Conservation (phyloP, 2,113 vertebrate species). For the Acrocephalus arundinaceus region DNA sequence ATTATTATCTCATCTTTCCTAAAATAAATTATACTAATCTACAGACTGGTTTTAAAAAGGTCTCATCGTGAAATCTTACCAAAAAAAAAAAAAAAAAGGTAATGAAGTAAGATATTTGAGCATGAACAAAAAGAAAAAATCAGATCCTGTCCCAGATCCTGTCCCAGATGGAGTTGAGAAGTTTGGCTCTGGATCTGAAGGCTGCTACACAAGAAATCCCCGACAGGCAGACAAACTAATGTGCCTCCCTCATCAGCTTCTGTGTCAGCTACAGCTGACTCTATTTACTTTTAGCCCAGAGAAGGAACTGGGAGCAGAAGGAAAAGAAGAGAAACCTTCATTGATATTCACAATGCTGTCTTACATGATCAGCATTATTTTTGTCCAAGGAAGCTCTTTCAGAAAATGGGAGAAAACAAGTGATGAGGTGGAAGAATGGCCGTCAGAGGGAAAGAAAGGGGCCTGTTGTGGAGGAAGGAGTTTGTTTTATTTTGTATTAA, state of each 20-base stretch:
- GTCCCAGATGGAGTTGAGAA: background rate
- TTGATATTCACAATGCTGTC: slow-evolving; percentile 62
- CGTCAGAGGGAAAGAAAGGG: background rate
- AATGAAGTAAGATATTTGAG: background rate
- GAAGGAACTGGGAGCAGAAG: slow-evolving; percentile 31
- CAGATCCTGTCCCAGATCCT: slow-evolving; percentile 13
- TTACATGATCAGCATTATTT: slow-evolving; percentile 39
- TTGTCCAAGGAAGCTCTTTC: slow-evolving; percentile 31
- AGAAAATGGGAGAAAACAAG: slow-evolving; percentile 46
- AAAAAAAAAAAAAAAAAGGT: background rate
- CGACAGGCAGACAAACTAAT: background rate
- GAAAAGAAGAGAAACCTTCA: slow-evolving; percentile 19
- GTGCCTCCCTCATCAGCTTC: slow-evolving; percentile 45
- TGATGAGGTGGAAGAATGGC: slow-evolving; percentile 14
- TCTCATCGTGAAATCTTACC: background rate
- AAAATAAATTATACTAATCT: background rate
- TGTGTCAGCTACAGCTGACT: slow-evolving; percentile 54
- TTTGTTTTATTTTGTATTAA: background rate
- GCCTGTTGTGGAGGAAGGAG: background rate
- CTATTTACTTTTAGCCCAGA: slow-evolving; percentile 51
- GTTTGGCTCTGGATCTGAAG: slow-evolving; percentile 45
- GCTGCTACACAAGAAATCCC: background rate
- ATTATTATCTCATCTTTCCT: background rate
- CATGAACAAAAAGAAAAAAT: background rate
- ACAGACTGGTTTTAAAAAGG: background rate